Conservation (phyloP, 1,140 invertebrate genomes). For the Trichonephila clavata region DNA sequence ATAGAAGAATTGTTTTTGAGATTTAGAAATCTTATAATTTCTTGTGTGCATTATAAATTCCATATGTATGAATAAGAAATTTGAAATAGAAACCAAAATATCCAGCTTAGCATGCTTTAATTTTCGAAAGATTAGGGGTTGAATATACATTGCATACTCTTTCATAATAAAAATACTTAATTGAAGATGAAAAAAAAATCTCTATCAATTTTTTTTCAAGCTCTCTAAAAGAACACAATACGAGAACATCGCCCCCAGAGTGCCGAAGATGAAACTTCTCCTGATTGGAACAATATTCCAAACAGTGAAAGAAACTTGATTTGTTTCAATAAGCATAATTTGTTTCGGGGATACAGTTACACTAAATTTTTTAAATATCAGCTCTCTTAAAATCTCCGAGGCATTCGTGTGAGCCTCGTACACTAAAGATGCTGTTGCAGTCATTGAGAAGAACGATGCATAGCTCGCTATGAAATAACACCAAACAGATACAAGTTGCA, state of each 20-base stretch:
- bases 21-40: too few species aligned
- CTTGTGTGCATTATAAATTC: too few species aligned
- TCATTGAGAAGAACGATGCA: background rate
- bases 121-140: too few species aligned
- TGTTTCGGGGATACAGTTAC: background rate
- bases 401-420: background rate
- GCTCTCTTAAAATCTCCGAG: background rate
- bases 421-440: background rate
- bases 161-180: too few species aligned
- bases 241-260: background rate
- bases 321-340: background rate
- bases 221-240: background rate
- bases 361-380: too few species aligned
- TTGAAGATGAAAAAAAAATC: too few species aligned
- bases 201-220: background rate
- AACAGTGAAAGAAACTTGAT: background rate
- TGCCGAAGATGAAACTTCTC: background rate
- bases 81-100: too few species aligned
- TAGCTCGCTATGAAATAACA: background rate
- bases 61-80: too few species aligned
- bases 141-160: too few species aligned
- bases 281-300: conserved; percentile 31
- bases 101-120: too few species aligned
- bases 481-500: background rate
- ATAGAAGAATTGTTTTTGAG: too few species aligned